Percentiles rank a stretch among this genome's conserved stretches.
Conservation (phyloP, 2,888 invertebrate genomes). For the Chorisops tibialis region DNA sequence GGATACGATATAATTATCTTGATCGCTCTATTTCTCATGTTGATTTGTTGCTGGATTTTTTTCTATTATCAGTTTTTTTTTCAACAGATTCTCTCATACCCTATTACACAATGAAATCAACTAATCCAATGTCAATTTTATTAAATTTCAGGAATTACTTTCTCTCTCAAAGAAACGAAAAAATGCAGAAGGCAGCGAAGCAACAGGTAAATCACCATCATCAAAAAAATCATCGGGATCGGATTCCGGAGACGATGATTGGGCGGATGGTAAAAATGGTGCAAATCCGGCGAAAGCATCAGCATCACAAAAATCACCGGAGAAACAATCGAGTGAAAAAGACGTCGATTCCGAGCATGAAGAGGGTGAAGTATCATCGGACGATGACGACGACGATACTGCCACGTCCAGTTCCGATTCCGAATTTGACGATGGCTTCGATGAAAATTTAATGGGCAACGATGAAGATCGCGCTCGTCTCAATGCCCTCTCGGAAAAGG, state of each 20-base stretch:
- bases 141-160: constrained; percentile 66
- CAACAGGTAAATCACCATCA: constrained; percentile 46
- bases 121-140: not conserved
- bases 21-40: no score
- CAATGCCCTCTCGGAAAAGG: constrained; percentile 92
- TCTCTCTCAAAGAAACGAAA: constrained; percentile 76
- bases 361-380: constrained; percentile 83
- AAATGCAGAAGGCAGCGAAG: constrained; percentile 47
- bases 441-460: constrained; percentile 95
- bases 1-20: no score
- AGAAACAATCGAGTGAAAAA: constrained; percentile 44
- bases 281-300: constrained; percentile 37
- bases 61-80: no score
- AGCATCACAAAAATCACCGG: constrained; percentile 49
- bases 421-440: constrained; percentile 95
- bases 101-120: not conserved
- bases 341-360: constrained; percentile 67
- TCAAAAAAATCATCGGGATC: constrained; percentile 58
- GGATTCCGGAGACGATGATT: constrained; percentile 54
- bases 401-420: constrained; percentile 66
- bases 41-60: no score
- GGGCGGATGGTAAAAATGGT: constrained; percentile 47
- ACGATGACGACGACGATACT: constrained; percentile 56
- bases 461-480: constrained; percentile 88
- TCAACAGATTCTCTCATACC: no score